Conservation (phyloP, 1,140 invertebrate genomes). For the Diabrotica undecimpunctata region DNA sequence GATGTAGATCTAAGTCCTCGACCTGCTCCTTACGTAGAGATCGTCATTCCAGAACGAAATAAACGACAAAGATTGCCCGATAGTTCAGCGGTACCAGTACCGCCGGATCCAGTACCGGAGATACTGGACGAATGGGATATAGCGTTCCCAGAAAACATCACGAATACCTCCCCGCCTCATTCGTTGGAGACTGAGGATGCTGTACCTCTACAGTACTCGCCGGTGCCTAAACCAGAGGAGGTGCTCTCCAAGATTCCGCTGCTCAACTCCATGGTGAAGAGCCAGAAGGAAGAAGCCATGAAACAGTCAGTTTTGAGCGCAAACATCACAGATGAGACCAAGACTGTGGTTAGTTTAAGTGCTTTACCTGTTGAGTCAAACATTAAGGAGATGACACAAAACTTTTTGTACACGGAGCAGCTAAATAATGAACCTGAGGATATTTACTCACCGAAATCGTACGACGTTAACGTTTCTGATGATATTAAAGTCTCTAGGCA, state of each 20-base stretch:
- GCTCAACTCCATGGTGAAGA: constrained; percentile 18
- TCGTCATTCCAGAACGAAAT: background rate
- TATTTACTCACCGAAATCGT: constrained; percentile 14
- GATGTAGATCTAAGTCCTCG: background rate
- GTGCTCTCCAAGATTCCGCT: constrained; percentile 18
- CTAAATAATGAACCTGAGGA: constrained; percentile 20
- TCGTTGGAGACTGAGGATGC: constrained; percentile 2
- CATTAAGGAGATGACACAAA: constrained; percentile 23
- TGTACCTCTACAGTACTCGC: background rate
- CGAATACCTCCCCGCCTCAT: constrained; percentile 8
- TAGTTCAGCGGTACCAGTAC: background rate
- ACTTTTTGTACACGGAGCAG: constrained; percentile 40
- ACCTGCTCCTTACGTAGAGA: background rate
- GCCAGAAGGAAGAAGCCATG: constrained; percentile 10
- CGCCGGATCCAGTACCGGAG: constrained; percentile 6
- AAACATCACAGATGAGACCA: constrained; percentile 29
- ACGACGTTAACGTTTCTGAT: constrained; percentile 57
- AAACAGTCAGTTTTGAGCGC: background rate
- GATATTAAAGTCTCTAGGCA: constrained; percentile 58
- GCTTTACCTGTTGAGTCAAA: background rate
- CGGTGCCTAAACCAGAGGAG: constrained; percentile 5
- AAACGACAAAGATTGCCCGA: constrained; percentile 16
- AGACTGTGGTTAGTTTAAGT: constrained; percentile 14
- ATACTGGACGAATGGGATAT: constrained; percentile 2
- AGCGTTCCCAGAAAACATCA: constrained; percentile 3